Evolutionary conservation across 2,888 invertebrate genomes (phyloP).

Genomic region (Julus scandinavius): DNA sequence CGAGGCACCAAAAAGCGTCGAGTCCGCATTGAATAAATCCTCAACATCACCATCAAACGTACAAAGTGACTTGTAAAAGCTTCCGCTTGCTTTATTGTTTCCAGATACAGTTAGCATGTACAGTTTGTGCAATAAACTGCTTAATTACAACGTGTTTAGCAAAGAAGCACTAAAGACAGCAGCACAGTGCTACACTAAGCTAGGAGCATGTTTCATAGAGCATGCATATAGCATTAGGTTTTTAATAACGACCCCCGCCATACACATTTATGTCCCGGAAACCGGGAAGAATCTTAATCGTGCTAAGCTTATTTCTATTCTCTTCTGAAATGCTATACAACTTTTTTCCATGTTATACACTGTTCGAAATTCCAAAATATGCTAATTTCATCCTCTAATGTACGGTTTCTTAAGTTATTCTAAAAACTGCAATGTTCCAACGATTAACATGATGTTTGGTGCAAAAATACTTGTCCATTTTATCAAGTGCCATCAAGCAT

Average conservation of each 20-base stretch:
- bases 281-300: neutral
- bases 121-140: slow-evolving; percentile 12
- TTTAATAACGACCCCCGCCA: neutral
- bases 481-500: too few relatives aligned
- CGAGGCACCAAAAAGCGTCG: neutral
- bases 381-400: too few relatives aligned
- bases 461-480: too few relatives aligned
- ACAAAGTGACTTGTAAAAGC: slow-evolving; percentile 13
- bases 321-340: neutral
- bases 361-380: too few relatives aligned
- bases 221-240: neutral
- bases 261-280: neutral
- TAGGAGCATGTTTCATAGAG: neutral
- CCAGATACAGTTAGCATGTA: slow-evolving; percentile 6
- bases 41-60: slow-evolving; percentile 26
- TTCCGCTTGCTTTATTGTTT: slow-evolving; percentile 24
- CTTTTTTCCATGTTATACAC: neutral
- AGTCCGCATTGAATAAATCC: neutral
- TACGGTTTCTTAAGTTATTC: too few relatives aligned
- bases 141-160: slow-evolving; percentile 26
- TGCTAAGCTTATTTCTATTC: neutral
- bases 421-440: too few relatives aligned
- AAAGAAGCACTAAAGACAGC: neutral
- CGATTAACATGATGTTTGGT: too few relatives aligned
- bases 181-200: neutral